Evolutionary conservation across 2,113 vertebrate species (phyloP).

Genomic region (Collichthys lucidus): DNA sequence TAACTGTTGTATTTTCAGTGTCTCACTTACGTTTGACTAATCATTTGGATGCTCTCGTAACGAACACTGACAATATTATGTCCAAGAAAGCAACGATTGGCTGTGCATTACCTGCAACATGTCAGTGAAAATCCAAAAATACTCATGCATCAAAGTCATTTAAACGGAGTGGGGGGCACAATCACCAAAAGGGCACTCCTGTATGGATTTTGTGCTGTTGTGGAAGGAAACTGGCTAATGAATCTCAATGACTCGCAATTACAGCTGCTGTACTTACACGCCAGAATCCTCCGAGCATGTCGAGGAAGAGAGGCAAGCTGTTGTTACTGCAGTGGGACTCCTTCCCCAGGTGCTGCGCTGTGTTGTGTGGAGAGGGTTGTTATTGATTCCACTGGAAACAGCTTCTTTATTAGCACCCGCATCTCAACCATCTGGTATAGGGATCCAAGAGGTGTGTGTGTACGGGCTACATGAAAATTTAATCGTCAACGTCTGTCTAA

Average conservation of each 20-base stretch:
- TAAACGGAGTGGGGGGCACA: slow-evolving; percentile 1
- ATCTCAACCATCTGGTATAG: slow-evolving; percentile 25
- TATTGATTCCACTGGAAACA: slow-evolving; percentile 53
- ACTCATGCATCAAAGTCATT: slow-evolving; percentile 71
- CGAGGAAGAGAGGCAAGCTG: slow-evolving; percentile 19
- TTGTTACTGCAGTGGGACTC: slow-evolving; percentile 21
- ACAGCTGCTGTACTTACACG: slow-evolving; percentile 66
- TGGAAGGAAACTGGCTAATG: slow-evolving; percentile 70
- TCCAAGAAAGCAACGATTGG: slow-evolving; percentile 36
- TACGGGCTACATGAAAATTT: slow-evolving; percentile 42
- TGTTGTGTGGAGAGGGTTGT: slow-evolving; percentile 28
- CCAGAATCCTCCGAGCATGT: slow-evolving; percentile 48
- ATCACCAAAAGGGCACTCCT: slow-evolving; percentile 60
- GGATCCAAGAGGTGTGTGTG: slow-evolving; percentile 27
- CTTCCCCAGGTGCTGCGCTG: slow-evolving; percentile 40
- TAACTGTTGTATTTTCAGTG: slow-evolving; percentile 1
- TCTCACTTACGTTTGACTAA: neutral
- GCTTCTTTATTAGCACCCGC: slow-evolving; percentile 47
- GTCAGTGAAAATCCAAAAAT: slow-evolving; percentile 27
- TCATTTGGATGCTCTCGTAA: neutral
- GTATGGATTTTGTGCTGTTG: slow-evolving; percentile 67
- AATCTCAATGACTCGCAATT: slow-evolving; percentile 75
- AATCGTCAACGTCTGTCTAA: slow-evolving; percentile 39
- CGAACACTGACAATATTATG: slow-evolving; percentile 17
- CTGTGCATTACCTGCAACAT: neutral